Evolutionary conservation across 2,888 invertebrate genomes (phyloP).

Genomic region (Yponomeuta sedellus): DNA sequence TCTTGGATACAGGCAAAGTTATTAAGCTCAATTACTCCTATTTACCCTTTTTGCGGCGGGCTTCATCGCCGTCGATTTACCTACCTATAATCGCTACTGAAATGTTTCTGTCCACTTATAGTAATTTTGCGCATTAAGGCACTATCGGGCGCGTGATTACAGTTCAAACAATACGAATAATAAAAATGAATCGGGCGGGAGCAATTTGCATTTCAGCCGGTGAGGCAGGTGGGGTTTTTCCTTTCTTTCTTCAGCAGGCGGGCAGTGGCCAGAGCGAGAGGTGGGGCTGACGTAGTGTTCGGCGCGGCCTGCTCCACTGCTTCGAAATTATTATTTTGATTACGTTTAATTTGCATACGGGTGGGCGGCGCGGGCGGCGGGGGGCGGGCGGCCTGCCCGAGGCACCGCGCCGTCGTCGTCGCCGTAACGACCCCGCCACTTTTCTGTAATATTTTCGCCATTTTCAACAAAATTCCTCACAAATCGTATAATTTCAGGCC

Average conservation of each 20-base stretch:
- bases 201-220: slow-evolving; percentile 64
- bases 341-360: slow-evolving; percentile 75
- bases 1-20: slow-evolving; percentile 14
- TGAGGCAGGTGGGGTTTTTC: slow-evolving; percentile 40
- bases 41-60: slow-evolving; percentile 31
- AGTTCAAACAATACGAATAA: slow-evolving; percentile 62
- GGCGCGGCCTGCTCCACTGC: slow-evolving; percentile 41
- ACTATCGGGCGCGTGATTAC: slow-evolving; percentile 61
- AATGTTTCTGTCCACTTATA: slow-evolving; percentile 61
- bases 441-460: slow-evolving; percentile 77
- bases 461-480: slow-evolving; percentile 75
- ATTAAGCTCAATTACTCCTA: slow-evolving; percentile 18
- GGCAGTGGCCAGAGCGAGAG: slow-evolving; percentile 39
- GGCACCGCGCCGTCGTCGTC: slow-evolving; percentile 42
- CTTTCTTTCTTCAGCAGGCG: slow-evolving; percentile 29
- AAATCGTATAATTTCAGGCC: slow-evolving; percentile 74
- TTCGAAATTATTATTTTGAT: slow-evolving; percentile 74
- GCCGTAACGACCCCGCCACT: slow-evolving; percentile 70
- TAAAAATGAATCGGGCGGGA: slow-evolving; percentile 59
- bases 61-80: slow-evolving; percentile 37
- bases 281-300: slow-evolving; percentile 33
- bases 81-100: slow-evolving; percentile 47
- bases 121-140: slow-evolving; percentile 63
- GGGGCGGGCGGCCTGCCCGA: slow-evolving; percentile 28
- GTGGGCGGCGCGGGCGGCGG: slow-evolving; percentile 36